A percentile compares a stretch with the other conserved stretches of the same genome.
These are phyloP conservation scores for Leptopilina boulardi DNA, from an alignment of 1,140 invertebrate genomes.

Conservation along the genomic window DNA sequence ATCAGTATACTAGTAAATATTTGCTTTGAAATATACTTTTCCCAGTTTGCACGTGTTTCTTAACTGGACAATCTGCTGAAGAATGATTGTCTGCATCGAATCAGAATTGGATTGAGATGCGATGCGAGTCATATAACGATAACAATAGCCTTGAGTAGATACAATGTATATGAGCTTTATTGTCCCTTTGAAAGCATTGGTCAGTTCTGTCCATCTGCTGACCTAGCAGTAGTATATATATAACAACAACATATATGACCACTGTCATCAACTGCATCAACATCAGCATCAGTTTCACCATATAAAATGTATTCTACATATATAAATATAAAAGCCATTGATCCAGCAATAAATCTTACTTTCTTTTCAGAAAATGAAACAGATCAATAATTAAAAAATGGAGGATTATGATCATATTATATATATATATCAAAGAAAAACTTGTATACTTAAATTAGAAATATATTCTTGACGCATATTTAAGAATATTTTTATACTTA, in stretches of 20 bases:
- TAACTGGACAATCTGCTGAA: constrained; percentile 46
- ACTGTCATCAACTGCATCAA: constrained; percentile 62
- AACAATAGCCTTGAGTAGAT: constrained; percentile 63
- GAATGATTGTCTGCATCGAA: constrained; percentile 49
- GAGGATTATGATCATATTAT: no score
- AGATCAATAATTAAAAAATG: neutral
- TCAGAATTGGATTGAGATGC: constrained; percentile 54
- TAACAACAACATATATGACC: constrained; percentile 43
- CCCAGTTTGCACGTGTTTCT: constrained; percentile 26
- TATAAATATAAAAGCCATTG: neutral
- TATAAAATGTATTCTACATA: neutral
- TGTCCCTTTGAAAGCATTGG: constrained; percentile 63
- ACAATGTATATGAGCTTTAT: constrained; percentile 66
- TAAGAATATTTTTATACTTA: no score
- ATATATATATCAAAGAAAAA: no score
- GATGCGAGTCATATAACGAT: constrained; percentile 61
- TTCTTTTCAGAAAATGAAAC: neutral
- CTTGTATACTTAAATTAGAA: no score
- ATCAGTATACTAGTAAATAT: neutral
- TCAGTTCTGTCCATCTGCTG: constrained; percentile 68
- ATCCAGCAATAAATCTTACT: neutral
- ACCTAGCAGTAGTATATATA: constrained; percentile 49
- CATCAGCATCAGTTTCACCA: constrained; percentile 45
- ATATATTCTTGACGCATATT: no score
- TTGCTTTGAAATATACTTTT: constrained; percentile 23